phyloP scores from a whole-genome alignment of 2,113 vertebrate genomes.

The Globicephala melas region DNA sequence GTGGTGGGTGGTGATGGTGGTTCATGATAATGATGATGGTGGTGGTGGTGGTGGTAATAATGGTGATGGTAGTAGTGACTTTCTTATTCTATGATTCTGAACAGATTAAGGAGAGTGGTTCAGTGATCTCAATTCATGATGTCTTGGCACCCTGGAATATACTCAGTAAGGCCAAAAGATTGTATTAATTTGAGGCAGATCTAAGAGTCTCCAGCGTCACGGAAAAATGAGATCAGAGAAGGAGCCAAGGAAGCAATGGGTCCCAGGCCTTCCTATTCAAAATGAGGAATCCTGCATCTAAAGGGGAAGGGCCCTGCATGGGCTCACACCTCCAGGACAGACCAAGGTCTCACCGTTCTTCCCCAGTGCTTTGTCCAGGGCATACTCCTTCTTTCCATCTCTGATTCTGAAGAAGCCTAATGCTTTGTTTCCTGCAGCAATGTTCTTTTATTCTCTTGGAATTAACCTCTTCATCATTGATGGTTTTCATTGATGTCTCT shows the following conservation, averaged over 20 bases:
- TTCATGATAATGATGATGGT: too few species aligned
- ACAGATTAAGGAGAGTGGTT: neutral
- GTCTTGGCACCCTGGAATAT: neutral
- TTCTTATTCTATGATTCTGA: neutral
- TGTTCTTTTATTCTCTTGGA: neutral
- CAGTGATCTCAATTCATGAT: neutral
- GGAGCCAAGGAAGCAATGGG: neutral
- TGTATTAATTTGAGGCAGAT: neutral
- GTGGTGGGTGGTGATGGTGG: neutral
- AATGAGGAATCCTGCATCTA: neutral
- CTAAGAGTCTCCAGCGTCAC: neutral
- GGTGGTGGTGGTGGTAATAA: neutral
- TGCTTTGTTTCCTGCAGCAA: neutral
- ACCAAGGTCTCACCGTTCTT: neutral
- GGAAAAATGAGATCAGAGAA: slow-evolving; percentile 17
- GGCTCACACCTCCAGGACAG: neutral
- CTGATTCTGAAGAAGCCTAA: neutral
- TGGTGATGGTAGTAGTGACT: neutral
- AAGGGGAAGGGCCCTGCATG: neutral
- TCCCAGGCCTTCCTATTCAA: neutral
- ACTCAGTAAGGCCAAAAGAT: neutral
- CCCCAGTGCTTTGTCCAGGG: neutral
- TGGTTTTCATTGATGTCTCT: neutral
- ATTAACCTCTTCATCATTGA: neutral
- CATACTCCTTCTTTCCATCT: neutral